Percentiles rank a stretch among this genome's conserved stretches.
These are phyloP conservation scores for Dasysyrphus tricinctus DNA, from an alignment of 2,888 invertebrate genomes.

Conservation along the genomic window DNA sequence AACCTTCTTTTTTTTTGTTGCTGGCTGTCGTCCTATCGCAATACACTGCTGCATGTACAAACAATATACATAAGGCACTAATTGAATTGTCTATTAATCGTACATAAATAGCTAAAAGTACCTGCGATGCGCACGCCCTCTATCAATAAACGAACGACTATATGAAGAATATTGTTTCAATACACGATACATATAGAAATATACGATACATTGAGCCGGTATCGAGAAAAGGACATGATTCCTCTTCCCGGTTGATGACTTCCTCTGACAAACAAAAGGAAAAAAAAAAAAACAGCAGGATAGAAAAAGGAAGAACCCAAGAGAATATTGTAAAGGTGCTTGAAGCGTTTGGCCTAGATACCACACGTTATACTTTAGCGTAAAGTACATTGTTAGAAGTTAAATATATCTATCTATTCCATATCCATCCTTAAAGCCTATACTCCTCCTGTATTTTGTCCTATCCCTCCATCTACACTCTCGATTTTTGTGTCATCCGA, in stretches of 20 bases:
- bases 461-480: background rate
- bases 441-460: background rate
- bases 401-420: conserved; percentile 11
- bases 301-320: conserved; percentile 18
- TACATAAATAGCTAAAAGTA: conserved; percentile 55
- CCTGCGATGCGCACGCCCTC: conserved; percentile 51
- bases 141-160: conserved; percentile 29
- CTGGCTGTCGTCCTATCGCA: background rate
- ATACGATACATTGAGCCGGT: conserved; percentile 13
- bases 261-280: conserved; percentile 8
- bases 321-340: conserved; percentile 21
- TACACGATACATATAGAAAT: background rate
- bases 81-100: conserved; percentile 66
- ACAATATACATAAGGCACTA: conserved; percentile 38
- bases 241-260: conserved; percentile 49
- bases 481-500: conserved; percentile 32
- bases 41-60: conserved; percentile 14
- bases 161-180: conserved; percentile 24
- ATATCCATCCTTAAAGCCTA: background rate
- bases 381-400: conserved; percentile 24
- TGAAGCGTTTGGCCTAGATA: conserved; percentile 51
- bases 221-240: conserved; percentile 27
- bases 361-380: conserved; percentile 9
- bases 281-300: background rate
- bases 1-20: background rate